phyloP scores from a whole-genome alignment of 2,888 invertebrate genomes.

The Tipula vernalis region DNA sequence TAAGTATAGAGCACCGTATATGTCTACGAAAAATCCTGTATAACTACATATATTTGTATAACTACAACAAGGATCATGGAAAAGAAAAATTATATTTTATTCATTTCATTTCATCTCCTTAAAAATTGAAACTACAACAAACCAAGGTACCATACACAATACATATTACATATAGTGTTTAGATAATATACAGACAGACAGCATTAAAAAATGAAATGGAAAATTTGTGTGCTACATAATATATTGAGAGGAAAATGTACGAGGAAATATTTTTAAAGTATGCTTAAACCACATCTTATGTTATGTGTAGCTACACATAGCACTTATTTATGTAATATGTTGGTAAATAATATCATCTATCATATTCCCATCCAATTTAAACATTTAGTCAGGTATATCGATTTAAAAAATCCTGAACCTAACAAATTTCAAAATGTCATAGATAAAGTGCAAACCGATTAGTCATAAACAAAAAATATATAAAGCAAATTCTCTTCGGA shows the following conservation, averaged over 20 bases:
- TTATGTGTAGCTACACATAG: too few relatives aligned
- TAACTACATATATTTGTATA: too few relatives aligned
- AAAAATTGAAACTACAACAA: background rate
- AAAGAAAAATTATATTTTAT: background rate
- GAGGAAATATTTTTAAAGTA: background rate
- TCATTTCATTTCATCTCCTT: background rate
- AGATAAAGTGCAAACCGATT: background rate
- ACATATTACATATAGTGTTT: background rate
- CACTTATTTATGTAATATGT: background rate
- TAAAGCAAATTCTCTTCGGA: background rate
- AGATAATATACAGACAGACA: background rate
- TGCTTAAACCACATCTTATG: background rate
- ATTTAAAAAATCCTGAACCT: background rate
- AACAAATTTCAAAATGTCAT: background rate
- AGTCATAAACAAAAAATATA: background rate
- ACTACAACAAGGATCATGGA: background rate
- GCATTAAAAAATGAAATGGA: background rate
- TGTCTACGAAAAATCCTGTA: background rate
- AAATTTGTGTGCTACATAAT: background rate
- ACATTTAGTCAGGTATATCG: background rate
- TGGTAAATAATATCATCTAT: background rate
- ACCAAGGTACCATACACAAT: background rate
- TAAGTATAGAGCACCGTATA: background rate
- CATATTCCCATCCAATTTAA: background rate
- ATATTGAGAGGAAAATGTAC: background rate